These are phyloP conservation scores for Cygnus buccinator DNA, from an alignment of 2,113 vertebrate species.

Conservation along the genomic window DNA sequence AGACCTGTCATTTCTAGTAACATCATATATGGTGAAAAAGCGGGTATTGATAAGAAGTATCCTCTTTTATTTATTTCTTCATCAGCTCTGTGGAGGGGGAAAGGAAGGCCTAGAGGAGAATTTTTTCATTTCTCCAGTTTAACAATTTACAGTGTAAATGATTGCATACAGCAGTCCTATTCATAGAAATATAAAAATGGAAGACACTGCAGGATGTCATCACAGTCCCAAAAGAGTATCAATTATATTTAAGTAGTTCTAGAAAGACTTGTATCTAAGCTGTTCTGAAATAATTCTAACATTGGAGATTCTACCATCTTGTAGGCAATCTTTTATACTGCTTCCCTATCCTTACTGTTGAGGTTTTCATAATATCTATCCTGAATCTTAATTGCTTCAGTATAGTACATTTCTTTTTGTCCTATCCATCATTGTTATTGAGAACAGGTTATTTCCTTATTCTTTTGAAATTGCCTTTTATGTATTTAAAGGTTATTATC, in stretches of 20 bases:
- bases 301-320: not conserved
- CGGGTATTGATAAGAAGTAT: not conserved
- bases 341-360: not conserved
- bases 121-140: not conserved
- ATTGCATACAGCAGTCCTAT: not conserved
- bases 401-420: conserved; percentile 39
- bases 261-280: not conserved
- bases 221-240: not conserved
- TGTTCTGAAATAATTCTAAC: not conserved
- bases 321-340: not conserved
- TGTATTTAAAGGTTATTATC: conserved; percentile 48
- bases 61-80: not conserved
- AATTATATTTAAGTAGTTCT: not conserved
- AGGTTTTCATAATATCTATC: conserved; percentile 4
- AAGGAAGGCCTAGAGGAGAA: not conserved
- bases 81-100: not conserved
- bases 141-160: not conserved
- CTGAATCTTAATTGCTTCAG: conserved; percentile 54
- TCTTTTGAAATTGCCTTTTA: conserved; percentile 44
- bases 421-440: conserved; percentile 26
- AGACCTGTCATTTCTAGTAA: conserved; percentile 15
- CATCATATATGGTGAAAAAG: not conserved
- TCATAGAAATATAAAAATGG: not conserved
- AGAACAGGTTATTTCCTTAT: conserved; percentile 47
- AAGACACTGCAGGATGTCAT: not conserved